phyloP scores from a whole-genome alignment of 2,113 vertebrate species.

The Eudorcas thomsonii region DNA sequence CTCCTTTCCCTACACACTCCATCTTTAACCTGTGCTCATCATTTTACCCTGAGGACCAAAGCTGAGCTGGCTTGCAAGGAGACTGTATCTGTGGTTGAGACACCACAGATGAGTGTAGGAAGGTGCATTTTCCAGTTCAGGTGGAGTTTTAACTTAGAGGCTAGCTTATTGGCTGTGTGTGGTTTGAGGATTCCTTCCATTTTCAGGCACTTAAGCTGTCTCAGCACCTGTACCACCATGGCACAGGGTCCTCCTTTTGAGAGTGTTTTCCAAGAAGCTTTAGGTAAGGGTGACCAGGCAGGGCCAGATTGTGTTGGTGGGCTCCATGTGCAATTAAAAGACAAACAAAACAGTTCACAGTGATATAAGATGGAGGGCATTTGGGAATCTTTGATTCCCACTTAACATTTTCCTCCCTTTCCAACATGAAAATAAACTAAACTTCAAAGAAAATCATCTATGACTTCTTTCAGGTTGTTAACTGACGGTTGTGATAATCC shows the following conservation, averaged over 20 bases:
- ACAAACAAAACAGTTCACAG: background rate
- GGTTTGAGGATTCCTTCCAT: background rate
- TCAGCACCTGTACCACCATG: background rate
- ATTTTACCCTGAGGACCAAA: background rate
- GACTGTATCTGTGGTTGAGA: background rate
- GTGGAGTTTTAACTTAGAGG: background rate
- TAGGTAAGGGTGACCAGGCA: background rate
- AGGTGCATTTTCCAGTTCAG: background rate
- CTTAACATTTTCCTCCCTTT: background rate
- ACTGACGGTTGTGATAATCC: background rate
- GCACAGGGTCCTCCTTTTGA: background rate
- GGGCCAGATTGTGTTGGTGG: background rate
- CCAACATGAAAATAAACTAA: background rate
- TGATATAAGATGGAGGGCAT: background rate
- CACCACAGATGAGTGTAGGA: background rate
- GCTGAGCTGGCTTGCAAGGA: background rate
- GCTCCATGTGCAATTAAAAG: background rate
- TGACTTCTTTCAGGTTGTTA: background rate
- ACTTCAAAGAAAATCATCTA: background rate
- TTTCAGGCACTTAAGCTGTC: background rate
- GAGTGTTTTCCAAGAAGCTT: background rate
- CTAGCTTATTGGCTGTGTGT: background rate
- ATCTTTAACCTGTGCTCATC: background rate
- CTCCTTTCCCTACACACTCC: background rate
- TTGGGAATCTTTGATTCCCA: background rate